Percentiles rank a stretch among this genome's conserved stretches.
Evolutionary conservation across 2,888 invertebrate species (phyloP).

Genomic region (Pheosia gnoma): DNA sequence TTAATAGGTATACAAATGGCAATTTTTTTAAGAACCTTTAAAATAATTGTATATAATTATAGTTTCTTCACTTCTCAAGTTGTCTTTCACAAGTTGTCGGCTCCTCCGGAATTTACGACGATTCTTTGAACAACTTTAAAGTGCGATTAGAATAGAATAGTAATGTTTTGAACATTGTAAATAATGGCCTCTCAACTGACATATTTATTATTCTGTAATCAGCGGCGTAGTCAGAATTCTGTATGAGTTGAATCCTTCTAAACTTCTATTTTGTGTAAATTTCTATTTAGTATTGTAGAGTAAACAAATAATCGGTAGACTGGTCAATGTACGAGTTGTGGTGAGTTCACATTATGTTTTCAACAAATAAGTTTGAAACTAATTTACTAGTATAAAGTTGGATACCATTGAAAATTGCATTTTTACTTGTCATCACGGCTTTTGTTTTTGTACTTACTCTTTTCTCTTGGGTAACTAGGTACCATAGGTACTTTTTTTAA

Average conservation of each 20-base stretch:
- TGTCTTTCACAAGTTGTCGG: conserved; percentile 28
- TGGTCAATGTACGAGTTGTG: not conserved
- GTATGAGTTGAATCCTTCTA: not conserved
- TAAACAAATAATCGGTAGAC: not conserved
- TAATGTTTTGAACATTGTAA: not conserved
- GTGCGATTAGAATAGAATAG: conserved; percentile 12
- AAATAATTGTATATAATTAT: not conserved
- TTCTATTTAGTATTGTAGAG: not conserved
- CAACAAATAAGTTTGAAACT: too few species aligned
- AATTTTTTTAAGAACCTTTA: not conserved
- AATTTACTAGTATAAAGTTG: too few species aligned
- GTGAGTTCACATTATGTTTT: too few species aligned
- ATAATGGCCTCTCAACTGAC: conserved; percentile 3
- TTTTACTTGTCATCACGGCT: too few species aligned
- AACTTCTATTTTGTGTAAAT: not conserved
- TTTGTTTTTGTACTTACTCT: too few species aligned
- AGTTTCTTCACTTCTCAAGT: too few species aligned
- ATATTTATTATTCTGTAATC: conserved; percentile 2
- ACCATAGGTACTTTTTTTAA: too few species aligned
- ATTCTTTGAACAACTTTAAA: conserved; percentile 23
- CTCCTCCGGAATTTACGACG: conserved; percentile 30
- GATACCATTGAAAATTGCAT: too few species aligned
- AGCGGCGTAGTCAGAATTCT: not conserved
- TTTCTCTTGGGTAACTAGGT: too few species aligned
- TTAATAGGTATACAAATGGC: too few species aligned